Evolutionary conservation across 2,797 vertebrate genomes (phyloP).

Genomic region (Falco novaeseelandiae): DNA sequence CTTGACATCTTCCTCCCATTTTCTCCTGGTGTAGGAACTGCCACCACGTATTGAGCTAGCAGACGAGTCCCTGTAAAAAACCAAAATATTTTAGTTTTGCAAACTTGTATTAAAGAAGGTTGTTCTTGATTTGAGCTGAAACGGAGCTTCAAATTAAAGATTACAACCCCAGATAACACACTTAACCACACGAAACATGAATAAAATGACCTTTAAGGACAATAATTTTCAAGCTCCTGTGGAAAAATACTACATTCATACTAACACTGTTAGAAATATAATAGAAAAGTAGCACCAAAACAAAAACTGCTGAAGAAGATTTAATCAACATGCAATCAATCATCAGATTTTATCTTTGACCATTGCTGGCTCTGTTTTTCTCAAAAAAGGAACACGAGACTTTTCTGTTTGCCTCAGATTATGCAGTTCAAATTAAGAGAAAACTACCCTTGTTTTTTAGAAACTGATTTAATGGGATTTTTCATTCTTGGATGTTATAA

Average conservation of each 20-base stretch:
- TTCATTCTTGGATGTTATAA: not conserved
- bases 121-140: not conserved
- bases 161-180: not conserved
- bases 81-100: slow-evolving; percentile 3
- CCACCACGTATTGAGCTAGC: slow-evolving; percentile 91
- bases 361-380: not conserved
- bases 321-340: not conserved
- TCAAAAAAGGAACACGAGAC: not conserved
- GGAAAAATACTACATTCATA: not conserved
- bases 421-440: not conserved
- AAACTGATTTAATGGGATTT: not conserved
- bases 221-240: not conserved
- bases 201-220: not conserved
- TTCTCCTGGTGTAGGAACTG: slow-evolving; percentile 94
- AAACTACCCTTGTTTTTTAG: not conserved
- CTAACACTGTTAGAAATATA: not conserved
- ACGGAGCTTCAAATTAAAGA: not conserved
- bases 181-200: not conserved
- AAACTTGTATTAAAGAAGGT: not conserved
- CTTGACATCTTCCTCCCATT: slow-evolving; percentile 97
- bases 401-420: not conserved
- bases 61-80: slow-evolving; percentile 85
- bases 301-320: not conserved
- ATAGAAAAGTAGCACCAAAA: not conserved
- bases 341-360: not conserved